Evolutionary conservation across 2,113 vertebrate species (phyloP), one percentile per base, ranked within the genome.

Genomic region (Taurulus bubalis): DNA sequence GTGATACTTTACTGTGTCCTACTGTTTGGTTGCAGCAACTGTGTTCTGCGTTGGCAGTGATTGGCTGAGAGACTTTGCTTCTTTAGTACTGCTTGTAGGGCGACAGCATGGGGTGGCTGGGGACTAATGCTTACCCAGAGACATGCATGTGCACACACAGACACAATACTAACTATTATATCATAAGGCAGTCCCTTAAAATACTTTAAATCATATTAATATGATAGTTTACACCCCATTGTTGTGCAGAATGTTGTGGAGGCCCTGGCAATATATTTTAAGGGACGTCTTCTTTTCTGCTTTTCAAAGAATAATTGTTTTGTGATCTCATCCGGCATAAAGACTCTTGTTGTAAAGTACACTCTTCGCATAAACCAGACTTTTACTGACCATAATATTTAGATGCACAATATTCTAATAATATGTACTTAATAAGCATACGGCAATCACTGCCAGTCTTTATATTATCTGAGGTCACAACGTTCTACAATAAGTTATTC

Each of bases 1-100:
- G 16, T 75, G 49, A 75, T 28, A 45, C 18, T 47, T 45, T 38
- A 18, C 28, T 71, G 42, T 70, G 55, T 86, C 59, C 64, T 85
- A 40, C 26, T 63, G 78, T 87, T 77, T 86, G 87, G 86, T 88
- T 94, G 83, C 85, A 82, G 84, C 84, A 89, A 87, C 91, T 92
- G 87, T 77, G 81, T 91, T 90, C 79, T 89, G 73, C 80, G 24
- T 86, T 88, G 91, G 88, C 87, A 90, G 84, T 89, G 80, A 86
- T 84, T 87, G 89, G 82, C 88, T 90, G 90, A 84, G 71, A 87
- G 66, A 81, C 60, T 70, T 80, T 67, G 86, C 83, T 90, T 87
- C 83, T 89, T 84, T 80, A 82, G 49, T 75, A 4, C 64, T 88
- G 74, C 76, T 77, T 75, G 51, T 77, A 68, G 70, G 77, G 77